Evolutionary conservation across 1,140 invertebrate genomes (phyloP), one percentile per base, ranked within the genome.

Genomic region (Tachypleus tridentatus): DNA sequence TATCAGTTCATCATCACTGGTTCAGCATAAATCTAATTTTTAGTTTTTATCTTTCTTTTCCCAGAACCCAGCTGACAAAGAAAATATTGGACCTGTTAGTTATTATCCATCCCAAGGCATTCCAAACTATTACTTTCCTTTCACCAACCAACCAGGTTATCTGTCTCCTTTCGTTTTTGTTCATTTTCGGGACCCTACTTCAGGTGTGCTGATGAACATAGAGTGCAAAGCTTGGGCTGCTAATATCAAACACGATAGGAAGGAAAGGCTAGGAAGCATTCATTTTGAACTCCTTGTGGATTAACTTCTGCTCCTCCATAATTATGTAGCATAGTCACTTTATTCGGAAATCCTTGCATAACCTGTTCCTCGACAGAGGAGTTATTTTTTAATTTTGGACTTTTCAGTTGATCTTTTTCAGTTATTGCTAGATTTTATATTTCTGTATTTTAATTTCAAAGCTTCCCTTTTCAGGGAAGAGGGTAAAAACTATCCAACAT

Each of bases 271-370:
- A 77, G 93, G 93, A 71, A 91, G 88, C 68, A 92, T 95, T 69
- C 92, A 95, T 80, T 96, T 97, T 80, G 93, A 96, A 81, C 81
- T 96, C 73, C 87, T 96, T 85, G 85, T 96, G 71, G 93, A 96
- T 78, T 91, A 91, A 86, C 29, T 29, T 29, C 29, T 29, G 29
- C 29, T 29, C 29, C 29, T 29, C 29, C 29, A 29, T 29, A 29
- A 29, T 29, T 29, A 29, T 29, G 29, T 29, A 29, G 29, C 29
- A 29, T 29, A 29, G 29, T 29, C 29, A 29, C 29, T 29, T 29
- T 29, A 29, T 29, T 29, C 29, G 29, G 29, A 29, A 29, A 29
- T 29, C 29, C 29, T 29, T 29, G 29, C 29, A 29, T 29, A 29
- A 29, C 29, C 29, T 29, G 29, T 29, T 29, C 29, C 29, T 29